phyloP scores from a whole-genome alignment of 2,797 vertebrate genomes.

The Pyrocephalus nanus region DNA sequence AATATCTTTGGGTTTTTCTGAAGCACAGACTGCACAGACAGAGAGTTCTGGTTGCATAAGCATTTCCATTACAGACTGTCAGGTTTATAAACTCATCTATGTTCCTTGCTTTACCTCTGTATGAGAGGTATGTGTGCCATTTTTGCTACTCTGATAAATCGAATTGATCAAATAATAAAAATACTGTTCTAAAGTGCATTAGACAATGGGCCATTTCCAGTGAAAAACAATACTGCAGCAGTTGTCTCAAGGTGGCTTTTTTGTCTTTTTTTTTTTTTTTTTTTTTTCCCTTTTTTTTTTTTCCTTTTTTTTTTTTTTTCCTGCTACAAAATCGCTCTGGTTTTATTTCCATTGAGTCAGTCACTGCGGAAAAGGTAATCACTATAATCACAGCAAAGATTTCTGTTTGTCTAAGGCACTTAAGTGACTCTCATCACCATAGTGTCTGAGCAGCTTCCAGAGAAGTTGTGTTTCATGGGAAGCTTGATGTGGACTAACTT shows the following conservation, averaged over 20 bases:
- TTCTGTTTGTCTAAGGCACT: conserved; percentile 52
- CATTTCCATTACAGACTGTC: background rate
- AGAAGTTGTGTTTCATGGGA: background rate
- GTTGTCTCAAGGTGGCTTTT: background rate
- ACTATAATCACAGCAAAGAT: conserved; percentile 39
- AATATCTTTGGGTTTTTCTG: background rate
- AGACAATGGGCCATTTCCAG: conserved; percentile 16
- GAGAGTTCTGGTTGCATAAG: background rate
- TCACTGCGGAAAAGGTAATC: conserved; percentile 9
- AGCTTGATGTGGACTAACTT: background rate
- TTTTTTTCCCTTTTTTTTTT: background rate
- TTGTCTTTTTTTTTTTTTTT: background rate
- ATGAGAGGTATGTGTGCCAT: background rate
- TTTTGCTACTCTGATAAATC: conserved; percentile 2
- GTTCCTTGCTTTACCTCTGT: background rate
- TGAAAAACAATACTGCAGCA: conserved; percentile 26
- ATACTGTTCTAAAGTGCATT: conserved; percentile 26
- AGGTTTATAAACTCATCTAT: conserved; percentile 37
- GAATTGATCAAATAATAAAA: conserved; percentile 32
- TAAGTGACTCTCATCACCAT: conserved; percentile 28
- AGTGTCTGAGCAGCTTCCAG: conserved; percentile 40
- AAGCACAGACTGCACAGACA: background rate
- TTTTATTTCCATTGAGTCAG: conserved; percentile 48
- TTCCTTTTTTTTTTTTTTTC: background rate
- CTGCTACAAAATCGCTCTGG: conserved; percentile 4